These are phyloP conservation scores for Ophion obscuratus DNA, from an alignment of 2,888 invertebrate genomes.

Conservation along the genomic window DNA sequence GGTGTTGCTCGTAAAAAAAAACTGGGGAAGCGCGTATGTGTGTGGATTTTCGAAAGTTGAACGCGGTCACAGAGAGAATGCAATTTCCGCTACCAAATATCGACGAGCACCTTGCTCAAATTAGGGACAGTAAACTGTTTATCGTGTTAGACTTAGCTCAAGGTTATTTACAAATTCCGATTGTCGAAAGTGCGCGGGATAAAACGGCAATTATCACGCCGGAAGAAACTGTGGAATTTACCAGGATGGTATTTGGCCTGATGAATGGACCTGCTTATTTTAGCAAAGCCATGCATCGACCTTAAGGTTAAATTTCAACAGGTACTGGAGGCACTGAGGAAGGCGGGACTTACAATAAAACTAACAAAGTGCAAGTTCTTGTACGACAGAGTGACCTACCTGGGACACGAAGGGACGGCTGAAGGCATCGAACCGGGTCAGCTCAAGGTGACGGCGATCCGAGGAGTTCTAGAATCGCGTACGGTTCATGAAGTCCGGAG, in stretches of 20 bases:
- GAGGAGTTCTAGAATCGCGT: background rate
- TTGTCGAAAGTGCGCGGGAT: background rate
- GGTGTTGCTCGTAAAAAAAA: too few relatives aligned
- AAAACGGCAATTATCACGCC: too few relatives aligned
- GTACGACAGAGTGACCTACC: background rate
- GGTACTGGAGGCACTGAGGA: background rate
- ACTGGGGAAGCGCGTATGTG: too few relatives aligned
- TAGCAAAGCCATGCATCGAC: background rate
- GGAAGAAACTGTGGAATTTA: background rate
- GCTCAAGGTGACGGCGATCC: background rate
- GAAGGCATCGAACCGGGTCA: background rate
- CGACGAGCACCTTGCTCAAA: background rate
- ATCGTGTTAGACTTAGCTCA: background rate
- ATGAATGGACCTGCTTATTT: background rate
- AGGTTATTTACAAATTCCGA: background rate
- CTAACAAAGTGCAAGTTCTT: background rate
- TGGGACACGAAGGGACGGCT: background rate
- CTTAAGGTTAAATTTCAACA: background rate
- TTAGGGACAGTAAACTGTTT: background rate
- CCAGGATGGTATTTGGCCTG: background rate
- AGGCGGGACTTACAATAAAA: background rate
- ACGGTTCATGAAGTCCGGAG: background rate
- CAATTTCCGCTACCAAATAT: background rate
- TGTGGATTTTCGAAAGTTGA: background rate
- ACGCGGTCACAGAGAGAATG: background rate